Percentiles rank a stretch among this genome's conserved stretches.
Conservation (phyloP, 2,888 invertebrate species). For the Orthosia cruda region DNA sequence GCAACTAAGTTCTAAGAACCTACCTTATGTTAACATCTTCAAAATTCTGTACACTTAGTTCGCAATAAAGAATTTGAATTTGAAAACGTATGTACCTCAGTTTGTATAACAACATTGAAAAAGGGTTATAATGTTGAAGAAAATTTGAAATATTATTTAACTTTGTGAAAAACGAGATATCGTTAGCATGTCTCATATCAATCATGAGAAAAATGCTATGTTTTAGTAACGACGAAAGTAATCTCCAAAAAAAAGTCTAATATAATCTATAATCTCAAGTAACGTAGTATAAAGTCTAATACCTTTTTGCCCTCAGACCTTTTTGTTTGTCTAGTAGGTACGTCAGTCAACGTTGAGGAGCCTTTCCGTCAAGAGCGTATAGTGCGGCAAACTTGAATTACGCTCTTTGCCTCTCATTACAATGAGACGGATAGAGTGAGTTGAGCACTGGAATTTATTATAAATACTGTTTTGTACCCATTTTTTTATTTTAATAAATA, state of each 20-base stretch:
- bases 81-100: too few species aligned
- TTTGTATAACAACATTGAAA: too few species aligned
- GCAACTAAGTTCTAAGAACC: too few species aligned
- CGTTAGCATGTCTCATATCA: neutral
- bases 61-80: too few species aligned
- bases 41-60: too few species aligned
- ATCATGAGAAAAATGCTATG: neutral
- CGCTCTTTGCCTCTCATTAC: neutral
- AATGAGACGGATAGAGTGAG: too few species aligned
- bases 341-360: constrained; percentile 34
- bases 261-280: neutral
- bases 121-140: too few species aligned
- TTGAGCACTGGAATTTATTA: neutral
- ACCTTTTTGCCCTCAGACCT: constrained; percentile 13
- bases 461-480: too few species aligned
- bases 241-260: too few species aligned
- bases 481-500: too few species aligned
- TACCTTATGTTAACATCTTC: too few species aligned
- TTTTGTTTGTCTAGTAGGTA: constrained; percentile 23
- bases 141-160: too few species aligned
- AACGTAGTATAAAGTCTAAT: neutral
- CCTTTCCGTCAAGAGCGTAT: constrained; percentile 22
- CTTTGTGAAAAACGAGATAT: neutral
- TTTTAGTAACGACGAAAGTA: neutral
- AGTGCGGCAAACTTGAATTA: neutral